Percentiles rank a stretch among this genome's conserved stretches.
Evolutionary conservation across 2,888 invertebrate species (phyloP).

Genomic region (Caenorhabditis panamensis): DNA sequence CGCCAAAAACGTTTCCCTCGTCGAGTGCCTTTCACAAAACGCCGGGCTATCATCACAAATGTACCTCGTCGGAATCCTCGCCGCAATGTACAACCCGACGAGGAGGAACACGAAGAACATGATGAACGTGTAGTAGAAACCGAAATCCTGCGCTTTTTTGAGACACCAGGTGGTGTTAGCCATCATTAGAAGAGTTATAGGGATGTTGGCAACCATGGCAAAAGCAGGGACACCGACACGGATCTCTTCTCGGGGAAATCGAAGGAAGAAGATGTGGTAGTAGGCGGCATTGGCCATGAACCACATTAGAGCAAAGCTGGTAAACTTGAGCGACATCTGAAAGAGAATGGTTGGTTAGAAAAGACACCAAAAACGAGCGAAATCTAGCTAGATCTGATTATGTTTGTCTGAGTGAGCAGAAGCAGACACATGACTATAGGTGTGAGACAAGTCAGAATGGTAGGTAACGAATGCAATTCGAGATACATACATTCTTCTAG

Average conservation of each 20-base stretch:
- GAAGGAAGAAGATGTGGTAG: conserved; percentile 28
- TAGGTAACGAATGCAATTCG: neutral
- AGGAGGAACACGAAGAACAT: conserved; percentile 33
- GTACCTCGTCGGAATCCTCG: neutral
- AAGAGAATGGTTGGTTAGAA: too few species aligned
- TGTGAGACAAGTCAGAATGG: too few species aligned
- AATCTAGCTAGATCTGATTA: neutral
- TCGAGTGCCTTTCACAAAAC: conserved; percentile 1
- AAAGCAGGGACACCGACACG: conserved; percentile 23
- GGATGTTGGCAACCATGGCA: conserved; percentile 22
- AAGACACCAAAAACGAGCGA: neutral
- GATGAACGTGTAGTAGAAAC: conserved; percentile 22
- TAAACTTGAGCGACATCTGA: conserved; percentile 30
- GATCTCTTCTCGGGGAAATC: conserved; percentile 21
- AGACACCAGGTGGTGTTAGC: conserved; percentile 18
- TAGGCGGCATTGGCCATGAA: conserved; percentile 31
- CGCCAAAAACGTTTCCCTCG: conserved; percentile 8
- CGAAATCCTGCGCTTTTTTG: conserved; percentile 10
- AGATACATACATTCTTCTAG: too few species aligned
- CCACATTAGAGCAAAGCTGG: conserved; percentile 20
- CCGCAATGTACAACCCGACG: conserved; percentile 8
- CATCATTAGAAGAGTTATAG: conserved; percentile 22
- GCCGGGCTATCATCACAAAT: conserved; percentile 22
- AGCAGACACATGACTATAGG: too few species aligned
- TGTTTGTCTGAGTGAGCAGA: too few species aligned